A percentile compares a stretch with the other conserved stretches of the same genome.
Conservation (phyloP, 2,113 vertebrate genomes). For the Microcebus jonahi region DNA sequence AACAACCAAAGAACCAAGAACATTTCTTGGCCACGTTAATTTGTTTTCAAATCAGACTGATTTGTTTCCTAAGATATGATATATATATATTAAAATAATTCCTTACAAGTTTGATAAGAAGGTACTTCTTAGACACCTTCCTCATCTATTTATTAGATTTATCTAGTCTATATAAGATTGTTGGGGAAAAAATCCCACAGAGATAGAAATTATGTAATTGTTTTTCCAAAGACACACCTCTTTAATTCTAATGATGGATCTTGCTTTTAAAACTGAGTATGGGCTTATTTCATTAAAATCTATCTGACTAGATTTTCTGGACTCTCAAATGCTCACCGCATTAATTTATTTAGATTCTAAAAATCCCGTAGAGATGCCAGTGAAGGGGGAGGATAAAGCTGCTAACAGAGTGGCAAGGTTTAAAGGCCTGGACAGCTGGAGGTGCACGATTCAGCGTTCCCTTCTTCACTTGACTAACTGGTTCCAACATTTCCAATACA, state of each 20-base stretch:
- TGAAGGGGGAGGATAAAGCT: neutral
- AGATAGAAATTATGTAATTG: neutral
- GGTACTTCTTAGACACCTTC: neutral
- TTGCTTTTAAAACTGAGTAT: constrained; percentile 8
- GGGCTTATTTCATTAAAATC: neutral
- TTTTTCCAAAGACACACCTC: neutral
- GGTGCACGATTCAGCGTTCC: neutral
- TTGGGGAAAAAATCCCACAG: neutral
- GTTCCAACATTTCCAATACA: neutral
- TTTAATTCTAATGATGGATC: neutral
- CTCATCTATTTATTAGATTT: constrained; percentile 34
- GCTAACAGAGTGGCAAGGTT: neutral
- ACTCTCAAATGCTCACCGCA: neutral
- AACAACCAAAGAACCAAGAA: constrained; percentile 42
- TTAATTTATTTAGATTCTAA: neutral
- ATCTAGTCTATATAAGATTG: neutral
- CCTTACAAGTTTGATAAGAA: constrained; percentile 24
- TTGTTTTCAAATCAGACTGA: constrained; percentile 47
- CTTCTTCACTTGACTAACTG: neutral
- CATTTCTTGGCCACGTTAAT: constrained; percentile 44
- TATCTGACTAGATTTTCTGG: neutral
- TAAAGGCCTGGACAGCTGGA: neutral
- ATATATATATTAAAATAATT: constrained; percentile 20
- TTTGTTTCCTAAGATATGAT: constrained; percentile 29
- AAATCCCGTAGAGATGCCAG: neutral